Base-by-base conservation (phyloP, 2,888 invertebrate species). In the Mycalesis mineus region DNA sequence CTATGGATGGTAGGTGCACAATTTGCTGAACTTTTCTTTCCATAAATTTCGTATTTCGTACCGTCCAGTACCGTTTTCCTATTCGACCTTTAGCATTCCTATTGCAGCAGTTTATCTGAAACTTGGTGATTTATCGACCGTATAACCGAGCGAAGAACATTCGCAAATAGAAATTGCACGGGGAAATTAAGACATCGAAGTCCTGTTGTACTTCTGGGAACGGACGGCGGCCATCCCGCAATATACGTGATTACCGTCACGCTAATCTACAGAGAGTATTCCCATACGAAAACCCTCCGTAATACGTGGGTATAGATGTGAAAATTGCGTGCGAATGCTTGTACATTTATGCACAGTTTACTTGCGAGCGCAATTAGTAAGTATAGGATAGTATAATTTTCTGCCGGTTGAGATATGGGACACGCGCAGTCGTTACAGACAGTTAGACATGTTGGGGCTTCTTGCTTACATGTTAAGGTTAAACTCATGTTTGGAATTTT, bases 151-250 rank as follows among this genome's bases (percentile, higher is more conserved):
- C 3, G 33, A 13, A 41, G 15, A 31, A 17, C 11, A 22, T 42
- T 31, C n/a, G 11, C 47, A 29, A 39, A 14, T 14, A 17, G 13
- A 40, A 15, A 28, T 15, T 45, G 11, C 8, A 39, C 13, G 22
- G 28, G 11, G 11, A 28, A 37, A 49, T 49, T 49, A 39, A 49
- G 49, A 15, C 33, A 9, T 33, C 47, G 47, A 49, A 36, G 49
- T 39, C 49, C 49, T 39, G 49, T 49, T 39, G 37, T 13, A 51
- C 22, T 82, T 83, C 79, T 69, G 66, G 70, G 78, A 84, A 82
- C 76, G 75, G 77, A 80, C 77, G 75, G 76, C 75, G 65, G 64
- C 65, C 71, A 69, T 75, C 72, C 70, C 64, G 72, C 68, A 64
- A 65, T 57, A 66, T 71, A 70, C 72, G 37, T 42, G 52, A 53